Conservation (phyloP, 2,113 vertebrate genomes). For the Oncorhynchus mykiss region DNA sequence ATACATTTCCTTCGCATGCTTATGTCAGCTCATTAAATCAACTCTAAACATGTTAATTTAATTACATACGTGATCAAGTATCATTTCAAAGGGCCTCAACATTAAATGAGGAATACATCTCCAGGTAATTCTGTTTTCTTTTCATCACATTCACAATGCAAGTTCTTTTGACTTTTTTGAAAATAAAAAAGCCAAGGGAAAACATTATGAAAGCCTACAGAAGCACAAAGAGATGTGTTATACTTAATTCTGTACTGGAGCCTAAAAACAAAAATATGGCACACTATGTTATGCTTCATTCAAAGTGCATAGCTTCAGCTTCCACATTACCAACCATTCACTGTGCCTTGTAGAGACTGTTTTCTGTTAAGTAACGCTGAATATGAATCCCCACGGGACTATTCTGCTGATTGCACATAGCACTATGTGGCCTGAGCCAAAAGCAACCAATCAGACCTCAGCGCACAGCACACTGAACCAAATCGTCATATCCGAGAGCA, state of each 20-base stretch:
- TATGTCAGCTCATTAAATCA: neutral
- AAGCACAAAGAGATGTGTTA: too few relatives aligned
- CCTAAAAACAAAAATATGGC: too few relatives aligned
- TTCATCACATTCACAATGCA: too few relatives aligned
- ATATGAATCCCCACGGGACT: conserved; percentile 21
- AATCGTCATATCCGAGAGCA: conserved; percentile 12
- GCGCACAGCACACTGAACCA: conserved; percentile 1
- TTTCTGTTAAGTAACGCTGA: conserved; percentile 38
- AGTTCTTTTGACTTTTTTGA: too few relatives aligned
- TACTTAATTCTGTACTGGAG: too few relatives aligned
- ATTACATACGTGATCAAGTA: neutral
- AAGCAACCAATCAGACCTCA: conserved; percentile 20
- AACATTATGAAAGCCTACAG: too few relatives aligned
- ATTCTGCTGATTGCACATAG: conserved; percentile 24
- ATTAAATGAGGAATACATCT: neutral
- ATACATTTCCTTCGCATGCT: neutral
- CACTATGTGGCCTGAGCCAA: conserved; percentile 26
- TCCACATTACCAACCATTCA: neutral
- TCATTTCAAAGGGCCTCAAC: neutral
- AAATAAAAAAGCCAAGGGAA: too few relatives aligned
- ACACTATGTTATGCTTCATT: too few relatives aligned
- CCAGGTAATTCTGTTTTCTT: too few relatives aligned
- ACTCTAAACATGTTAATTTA: neutral
- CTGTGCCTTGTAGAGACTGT: neutral
- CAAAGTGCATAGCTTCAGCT: too few relatives aligned